Percentiles rank a stretch among this genome's conserved stretches.
These are phyloP conservation scores for Gallirallus australis DNA, from an alignment of 2,797 vertebrate species.

Conservation along the genomic window DNA sequence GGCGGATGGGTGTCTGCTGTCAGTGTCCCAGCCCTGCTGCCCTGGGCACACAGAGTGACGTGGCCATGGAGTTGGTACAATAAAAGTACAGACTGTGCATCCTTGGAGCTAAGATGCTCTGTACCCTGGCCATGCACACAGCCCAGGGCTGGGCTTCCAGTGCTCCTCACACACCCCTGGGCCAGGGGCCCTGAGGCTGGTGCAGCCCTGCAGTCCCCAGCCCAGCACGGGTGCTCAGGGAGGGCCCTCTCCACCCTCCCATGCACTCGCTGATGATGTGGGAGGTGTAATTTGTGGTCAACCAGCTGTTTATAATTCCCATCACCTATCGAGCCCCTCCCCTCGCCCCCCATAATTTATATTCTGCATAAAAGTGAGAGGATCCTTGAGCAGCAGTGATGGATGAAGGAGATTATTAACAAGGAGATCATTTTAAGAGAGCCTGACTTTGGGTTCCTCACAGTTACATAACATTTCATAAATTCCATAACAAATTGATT, in stretches of 20 bases:
- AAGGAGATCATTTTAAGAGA: conserved; percentile 58
- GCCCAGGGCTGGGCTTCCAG: not conserved
- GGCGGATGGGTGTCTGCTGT: fast-evolving
- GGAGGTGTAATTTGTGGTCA: conserved; percentile 36
- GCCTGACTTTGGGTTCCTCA: conserved; percentile 10
- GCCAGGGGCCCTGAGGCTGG: not conserved
- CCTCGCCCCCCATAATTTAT: conserved; percentile 7
- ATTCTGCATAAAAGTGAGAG: conserved; percentile 6
- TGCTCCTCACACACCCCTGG: not conserved
- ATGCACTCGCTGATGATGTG: not conserved
- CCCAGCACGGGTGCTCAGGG: fast-evolving
- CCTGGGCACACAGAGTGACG: fast-evolving
- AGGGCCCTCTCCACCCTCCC: not conserved
- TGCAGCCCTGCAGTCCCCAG: not conserved
- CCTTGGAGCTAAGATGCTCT: not conserved
- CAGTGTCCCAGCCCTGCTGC: not conserved
- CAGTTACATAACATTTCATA: conserved; percentile 41
- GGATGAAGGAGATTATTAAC: conserved; percentile 67
- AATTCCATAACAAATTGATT: conserved; percentile 7
- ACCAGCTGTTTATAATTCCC: conserved; percentile 51
- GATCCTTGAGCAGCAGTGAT: conserved; percentile 61
- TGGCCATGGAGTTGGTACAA: not conserved
- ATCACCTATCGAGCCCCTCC: not conserved
- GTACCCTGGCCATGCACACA: fast-evolving
- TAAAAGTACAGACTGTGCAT: not conserved